A percentile compares a stretch with the other conserved stretches of the same genome.
These are phyloP conservation scores for Lucifuga dentata DNA, from an alignment of 2,113 vertebrate genomes.

Conservation along the genomic window DNA sequence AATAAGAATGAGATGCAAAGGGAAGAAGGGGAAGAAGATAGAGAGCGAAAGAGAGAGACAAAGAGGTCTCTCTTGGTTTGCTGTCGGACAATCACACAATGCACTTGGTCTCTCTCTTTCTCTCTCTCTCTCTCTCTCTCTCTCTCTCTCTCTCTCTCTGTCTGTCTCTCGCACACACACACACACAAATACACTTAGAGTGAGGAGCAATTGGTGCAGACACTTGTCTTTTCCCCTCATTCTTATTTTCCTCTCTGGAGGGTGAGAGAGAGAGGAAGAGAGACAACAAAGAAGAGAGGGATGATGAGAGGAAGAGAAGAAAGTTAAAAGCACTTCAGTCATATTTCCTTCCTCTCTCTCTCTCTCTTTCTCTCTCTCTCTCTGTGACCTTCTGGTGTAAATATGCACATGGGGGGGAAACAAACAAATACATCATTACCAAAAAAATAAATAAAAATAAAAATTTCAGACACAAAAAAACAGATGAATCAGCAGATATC, in stretches of 20 bases:
- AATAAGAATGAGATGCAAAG: constrained; percentile 13
- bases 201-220: constrained; percentile 55
- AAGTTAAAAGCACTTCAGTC: constrained; percentile 53
- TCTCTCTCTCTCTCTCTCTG: constrained; percentile 4
- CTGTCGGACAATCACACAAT: constrained; percentile 39
- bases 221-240: constrained; percentile 62
- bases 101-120: constrained; percentile 32
- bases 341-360: background rate
- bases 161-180: no score
- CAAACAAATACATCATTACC: constrained; percentile 9
- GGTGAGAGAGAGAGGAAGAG: constrained; percentile 26
- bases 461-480: no score
- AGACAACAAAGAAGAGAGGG: constrained; percentile 4
- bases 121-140: constrained; percentile 16
- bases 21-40: background rate
- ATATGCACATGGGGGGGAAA: constrained; percentile 13
- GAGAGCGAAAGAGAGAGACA: constrained; percentile 9
- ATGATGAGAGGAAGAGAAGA: constrained; percentile 33
- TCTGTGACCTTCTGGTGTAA: constrained; percentile 40
- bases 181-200: constrained; percentile 28
- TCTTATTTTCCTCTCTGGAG: constrained; percentile 51
- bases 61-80: constrained; percentile 25
- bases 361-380: background rate
- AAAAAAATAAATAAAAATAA: no score
- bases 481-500: no score